A percentile compares a stretch with the other conserved stretches of the same genome.
These are phyloP conservation scores for Semicossyphus pulcher DNA, from an alignment of 2,113 vertebrate genomes.

Conservation along the genomic window DNA sequence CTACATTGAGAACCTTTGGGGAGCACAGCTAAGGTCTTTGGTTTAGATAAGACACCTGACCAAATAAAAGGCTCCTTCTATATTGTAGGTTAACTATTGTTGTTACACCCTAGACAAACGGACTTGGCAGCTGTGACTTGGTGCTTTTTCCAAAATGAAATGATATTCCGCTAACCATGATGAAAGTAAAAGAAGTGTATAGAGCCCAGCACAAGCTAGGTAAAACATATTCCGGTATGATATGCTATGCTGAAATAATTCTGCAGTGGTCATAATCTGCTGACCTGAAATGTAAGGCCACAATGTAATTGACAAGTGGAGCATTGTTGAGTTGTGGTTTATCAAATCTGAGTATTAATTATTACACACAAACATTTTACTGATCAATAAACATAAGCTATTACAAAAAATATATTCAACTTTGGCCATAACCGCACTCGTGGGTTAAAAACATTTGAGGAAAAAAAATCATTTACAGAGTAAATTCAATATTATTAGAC, in stretches of 20 bases:
- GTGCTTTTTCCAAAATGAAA: slow-evolving; percentile 35
- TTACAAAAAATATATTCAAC: slow-evolving; percentile 79
- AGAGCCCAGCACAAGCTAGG: slow-evolving; percentile 47
- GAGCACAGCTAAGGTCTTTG: slow-evolving; percentile 66
- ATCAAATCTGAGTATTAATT: slow-evolving; percentile 66
- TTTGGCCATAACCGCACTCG: slow-evolving; percentile 74
- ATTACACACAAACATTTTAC: slow-evolving; percentile 67
- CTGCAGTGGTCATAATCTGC: slow-evolving; percentile 53
- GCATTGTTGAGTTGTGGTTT: slow-evolving; percentile 55
- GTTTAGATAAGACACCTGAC: slow-evolving; percentile 74
- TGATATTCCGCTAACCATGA: slow-evolving; percentile 23
- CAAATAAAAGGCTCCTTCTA: slow-evolving; percentile 49
- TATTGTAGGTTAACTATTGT: slow-evolving; percentile 23
- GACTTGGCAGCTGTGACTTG: slow-evolving; percentile 30
- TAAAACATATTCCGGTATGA: slow-evolving; percentile 45
- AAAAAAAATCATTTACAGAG: slow-evolving; percentile 70
- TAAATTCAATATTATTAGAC: slow-evolving; percentile 71
- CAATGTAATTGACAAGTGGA: slow-evolving; percentile 46
- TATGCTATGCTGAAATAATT: slow-evolving; percentile 39
- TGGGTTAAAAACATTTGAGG: slow-evolving; percentile 70
- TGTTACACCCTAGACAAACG: slow-evolving; percentile 18
- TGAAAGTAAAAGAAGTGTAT: slow-evolving; percentile 22
- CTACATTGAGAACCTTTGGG: slow-evolving; percentile 42
- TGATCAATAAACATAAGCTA: slow-evolving; percentile 73
- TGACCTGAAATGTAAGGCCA: slow-evolving; percentile 62